These are phyloP conservation scores for Sminthurides bifidus DNA, from an alignment of 1,140 invertebrate genomes.

Conservation along the genomic window DNA sequence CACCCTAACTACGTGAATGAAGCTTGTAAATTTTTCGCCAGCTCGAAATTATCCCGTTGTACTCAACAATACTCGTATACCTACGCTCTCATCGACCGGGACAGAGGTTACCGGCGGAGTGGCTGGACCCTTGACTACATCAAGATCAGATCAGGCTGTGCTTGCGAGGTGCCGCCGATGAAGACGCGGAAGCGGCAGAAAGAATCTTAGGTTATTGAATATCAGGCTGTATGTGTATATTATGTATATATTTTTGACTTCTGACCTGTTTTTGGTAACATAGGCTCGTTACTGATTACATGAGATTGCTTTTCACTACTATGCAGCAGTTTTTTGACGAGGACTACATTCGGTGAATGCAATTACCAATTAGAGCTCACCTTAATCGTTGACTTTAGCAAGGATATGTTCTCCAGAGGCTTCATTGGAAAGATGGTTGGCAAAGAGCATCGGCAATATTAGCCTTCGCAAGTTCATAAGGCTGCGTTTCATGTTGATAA, in stretches of 20 bases:
- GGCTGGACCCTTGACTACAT: slow-evolving; percentile 69
- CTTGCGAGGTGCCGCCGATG: slow-evolving; percentile 50
- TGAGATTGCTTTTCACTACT: too few relatives aligned
- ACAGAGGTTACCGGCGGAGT: not conserved
- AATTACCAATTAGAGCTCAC: not conserved
- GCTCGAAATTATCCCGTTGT: slow-evolving; percentile 56
- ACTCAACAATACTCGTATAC: slow-evolving; percentile 68
- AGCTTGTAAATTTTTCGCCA: slow-evolving; percentile 63
- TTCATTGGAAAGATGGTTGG: too few relatives aligned
- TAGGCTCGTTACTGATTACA: too few relatives aligned
- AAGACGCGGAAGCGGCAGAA: not conserved
- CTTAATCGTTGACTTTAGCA: not conserved
- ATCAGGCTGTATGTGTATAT: not conserved
- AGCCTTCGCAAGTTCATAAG: too few relatives aligned
- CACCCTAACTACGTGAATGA: slow-evolving; percentile 52
- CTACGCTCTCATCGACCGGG: slow-evolving; percentile 57
- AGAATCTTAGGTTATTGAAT: not conserved
- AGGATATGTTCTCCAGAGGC: too few relatives aligned
- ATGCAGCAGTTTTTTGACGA: too few relatives aligned
- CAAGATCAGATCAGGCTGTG: slow-evolving; percentile 62
- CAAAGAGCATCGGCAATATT: too few relatives aligned
- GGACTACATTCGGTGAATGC: too few relatives aligned
- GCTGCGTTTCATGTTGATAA: too few relatives aligned
- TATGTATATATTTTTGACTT: not conserved
- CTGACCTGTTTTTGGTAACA: not conserved